Evolutionary conservation across 2,797 vertebrate species (phyloP), one percentile per base, ranked within the genome.

Genomic region (Ctenochaetus hawaiiensis): DNA sequence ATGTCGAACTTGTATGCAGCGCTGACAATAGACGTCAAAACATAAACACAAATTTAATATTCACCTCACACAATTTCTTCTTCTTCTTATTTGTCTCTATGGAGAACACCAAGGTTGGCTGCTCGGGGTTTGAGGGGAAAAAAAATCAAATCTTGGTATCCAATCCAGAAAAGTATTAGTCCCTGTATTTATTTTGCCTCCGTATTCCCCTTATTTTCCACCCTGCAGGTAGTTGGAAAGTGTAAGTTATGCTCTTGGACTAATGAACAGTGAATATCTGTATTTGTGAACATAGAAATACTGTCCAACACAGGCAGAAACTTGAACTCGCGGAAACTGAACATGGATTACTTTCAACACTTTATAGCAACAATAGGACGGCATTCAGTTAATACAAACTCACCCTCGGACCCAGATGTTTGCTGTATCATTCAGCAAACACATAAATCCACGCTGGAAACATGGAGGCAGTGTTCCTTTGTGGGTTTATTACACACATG

Each of bases 341-440:
- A 48, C 26, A 56, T 22, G 47, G 2, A 44, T 26, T 8, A 47
- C 16, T 52, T 23, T 67, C 34, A 78, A 54, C 51, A 16, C 34
- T 41, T 65, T 13, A 64, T 53, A 57, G 44, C 0, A 7, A 78
- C 64, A 63, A 20, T 5, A 65, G 14, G 2, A 66, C 51, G n/a
- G 20, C 18, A 11, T 63, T 60, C 14, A 61, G 67, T 11, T 43
- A 34, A 67, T 30, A 37, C 23, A 39, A 72, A 73, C 53, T 60
- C 54, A 18, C 37, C 17, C 37, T 47, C 54, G 51, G 59, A 58
- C 59, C 47, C 72, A 72, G 17, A 72, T 72, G 64, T 83, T 86
- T 79, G 59, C 43, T 77, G 43, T 74, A 20, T 69, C 64, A 83
- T 61, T 77, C 44, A 81, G 71, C 61, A 82, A 81, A 74, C 52